These are phyloP conservation scores for Scelioninae gen. 1 DNA, from an alignment of 2,888 invertebrate species.

Conservation along the genomic window DNA sequence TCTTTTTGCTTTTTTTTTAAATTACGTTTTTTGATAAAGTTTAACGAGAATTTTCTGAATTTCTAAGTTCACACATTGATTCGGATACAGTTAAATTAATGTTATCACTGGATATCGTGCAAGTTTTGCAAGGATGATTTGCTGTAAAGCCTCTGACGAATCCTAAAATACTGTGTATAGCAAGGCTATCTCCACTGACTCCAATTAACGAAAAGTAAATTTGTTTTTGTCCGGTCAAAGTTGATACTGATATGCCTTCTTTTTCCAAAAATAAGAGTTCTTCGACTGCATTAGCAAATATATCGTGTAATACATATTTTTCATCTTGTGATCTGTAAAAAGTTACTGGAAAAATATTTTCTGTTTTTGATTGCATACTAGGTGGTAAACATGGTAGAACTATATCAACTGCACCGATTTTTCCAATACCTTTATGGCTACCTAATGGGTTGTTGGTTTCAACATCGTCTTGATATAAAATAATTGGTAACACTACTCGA, in stretches of 20 bases:
- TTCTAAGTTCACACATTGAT: too few species aligned
- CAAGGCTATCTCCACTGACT: slow-evolving; percentile 64
- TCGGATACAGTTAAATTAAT: too few species aligned
- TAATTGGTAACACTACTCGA: slow-evolving; percentile 48
- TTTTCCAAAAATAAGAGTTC: neutral
- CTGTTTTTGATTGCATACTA: slow-evolving; percentile 48
- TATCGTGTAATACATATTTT: neutral
- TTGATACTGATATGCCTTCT: neutral
- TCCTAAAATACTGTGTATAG: slow-evolving; percentile 45
- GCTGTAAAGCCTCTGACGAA: slow-evolving; percentile 33
- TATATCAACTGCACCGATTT: slow-evolving; percentile 33
- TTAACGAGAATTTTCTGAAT: too few species aligned
- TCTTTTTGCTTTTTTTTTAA: too few species aligned
- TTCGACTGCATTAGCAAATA: neutral
- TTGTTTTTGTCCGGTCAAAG: slow-evolving; percentile 1
- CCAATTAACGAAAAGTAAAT: slow-evolving; percentile 3
- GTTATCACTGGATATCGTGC: too few species aligned
- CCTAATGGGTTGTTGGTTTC: slow-evolving; percentile 43
- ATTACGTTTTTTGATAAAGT: too few species aligned
- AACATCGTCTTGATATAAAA: slow-evolving; percentile 21
- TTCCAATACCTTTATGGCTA: slow-evolving; percentile 25
- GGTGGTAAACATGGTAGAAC: slow-evolving; percentile 35
- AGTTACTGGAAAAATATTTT: slow-evolving; percentile 51
- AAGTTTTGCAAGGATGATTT: too few species aligned
- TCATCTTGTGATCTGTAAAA: neutral